Evolutionary conservation across 2,113 vertebrate species (phyloP), one percentile per base, ranked within the genome.

Genomic region (Psophia crepitans): DNA sequence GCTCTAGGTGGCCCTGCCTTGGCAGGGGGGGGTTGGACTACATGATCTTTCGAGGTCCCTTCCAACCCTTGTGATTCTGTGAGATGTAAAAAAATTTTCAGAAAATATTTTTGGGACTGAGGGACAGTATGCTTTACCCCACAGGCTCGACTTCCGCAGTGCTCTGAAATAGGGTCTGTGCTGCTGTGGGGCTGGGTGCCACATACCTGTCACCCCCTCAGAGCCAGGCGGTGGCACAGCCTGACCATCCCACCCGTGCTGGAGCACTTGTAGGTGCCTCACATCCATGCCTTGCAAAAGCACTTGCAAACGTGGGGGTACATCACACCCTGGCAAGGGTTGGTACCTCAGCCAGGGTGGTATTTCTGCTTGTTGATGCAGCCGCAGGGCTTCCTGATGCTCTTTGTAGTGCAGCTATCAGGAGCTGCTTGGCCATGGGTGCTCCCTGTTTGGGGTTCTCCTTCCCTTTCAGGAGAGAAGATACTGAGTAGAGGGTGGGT

Each of bases 131-230:
- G 21, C 8, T 48, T 81, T 14, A 10, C 9, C 12, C 53, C 23
- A 4, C 28, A 7, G 44, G 46, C 30, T 80, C 11, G 1, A 16
- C 14, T 18, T 10, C 60, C 51, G 58, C 37, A 2, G 35, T 20
- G 44, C 64, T 53, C 53, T 32, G 54, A 24, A 28, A 3, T 1
- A 30, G 39, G 7, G 9, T 33, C 33, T 33, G 21, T 44, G n/a
- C 28, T 19, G 23, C 4, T 0, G 4, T 19, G 41, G 83, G 1
- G 2, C 39, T 18, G 21, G 21, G 7, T 23, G n/a, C 12, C 0
- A 2, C 4, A 26, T 51, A 1, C 39, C 26, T 6, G 14, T 10
- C 18, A 15, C 8, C 44, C 22, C 30, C 49, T 1, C 44, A 9
- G 37, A 11, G 82, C 44, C 6, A 1, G 4, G 43, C 13, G 3